Conservation (phyloP, 2,797 vertebrate species). For the Xenops minutus region DNA sequence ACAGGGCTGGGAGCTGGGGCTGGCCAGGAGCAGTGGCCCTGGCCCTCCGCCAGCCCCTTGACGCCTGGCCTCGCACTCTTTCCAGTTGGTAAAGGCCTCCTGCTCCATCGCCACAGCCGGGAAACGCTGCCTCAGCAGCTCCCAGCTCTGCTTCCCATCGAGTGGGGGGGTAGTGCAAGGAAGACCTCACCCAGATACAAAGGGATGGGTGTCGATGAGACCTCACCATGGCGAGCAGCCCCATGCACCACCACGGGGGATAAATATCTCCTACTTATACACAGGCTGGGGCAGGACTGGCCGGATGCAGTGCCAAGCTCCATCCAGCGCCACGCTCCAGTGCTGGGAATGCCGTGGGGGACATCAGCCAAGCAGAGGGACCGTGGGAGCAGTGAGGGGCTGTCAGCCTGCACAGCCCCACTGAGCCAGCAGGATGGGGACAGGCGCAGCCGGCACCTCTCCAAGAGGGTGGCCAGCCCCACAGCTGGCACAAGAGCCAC, state of each 20-base stretch:
- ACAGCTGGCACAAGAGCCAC: accelerated
- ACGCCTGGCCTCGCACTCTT: background rate
- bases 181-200: background rate
- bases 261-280: background rate
- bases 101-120: background rate
- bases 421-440: background rate
- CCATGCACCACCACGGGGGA: background rate
- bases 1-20: background rate
- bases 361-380: background rate
- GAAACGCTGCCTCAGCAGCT: conserved; percentile 24
- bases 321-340: background rate
- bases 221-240: accelerated
- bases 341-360: accelerated
- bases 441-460: accelerated
- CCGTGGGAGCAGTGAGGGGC: background rate
- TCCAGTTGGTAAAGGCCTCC: conserved; percentile 1
- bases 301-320: background rate
- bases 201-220: background rate
- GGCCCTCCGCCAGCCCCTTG: background rate
- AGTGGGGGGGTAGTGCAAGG: accelerated
- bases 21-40: background rate
- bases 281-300: background rate
- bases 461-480: accelerated
- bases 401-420: background rate
- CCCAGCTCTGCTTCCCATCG: accelerated